Conservation (phyloP, 37 sponge, comb jelly and placozoan species). For the Agelas oroides region DNA sequence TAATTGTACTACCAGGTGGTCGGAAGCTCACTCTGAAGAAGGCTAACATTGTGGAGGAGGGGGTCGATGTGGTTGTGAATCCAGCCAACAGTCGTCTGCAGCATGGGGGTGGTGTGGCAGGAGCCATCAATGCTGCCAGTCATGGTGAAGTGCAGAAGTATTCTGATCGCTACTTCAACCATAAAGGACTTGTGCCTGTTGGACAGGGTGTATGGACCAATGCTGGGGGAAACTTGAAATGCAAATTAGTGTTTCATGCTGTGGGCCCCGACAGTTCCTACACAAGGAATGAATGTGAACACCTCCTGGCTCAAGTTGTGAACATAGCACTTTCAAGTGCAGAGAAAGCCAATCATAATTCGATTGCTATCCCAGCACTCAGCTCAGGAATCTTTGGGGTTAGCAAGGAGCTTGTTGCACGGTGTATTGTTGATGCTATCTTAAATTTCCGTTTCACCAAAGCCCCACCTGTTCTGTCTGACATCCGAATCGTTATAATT, state of each 20-base stretch:
- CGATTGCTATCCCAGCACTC: constrained; percentile 79
- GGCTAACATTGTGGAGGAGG: constrained; percentile 59
- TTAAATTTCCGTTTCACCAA: constrained; percentile 21
- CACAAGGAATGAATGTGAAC: constrained; percentile 12
- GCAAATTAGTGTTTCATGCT: constrained; percentile 72
- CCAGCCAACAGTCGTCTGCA: constrained; percentile 69
- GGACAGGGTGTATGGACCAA: constrained; percentile 59
- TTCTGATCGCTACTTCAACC: constrained; percentile 10
- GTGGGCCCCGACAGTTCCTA: constrained; percentile 55
- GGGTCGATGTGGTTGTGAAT: constrained; percentile 71
- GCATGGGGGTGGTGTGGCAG: constrained; percentile 78
- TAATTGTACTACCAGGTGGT: constrained; percentile 5
- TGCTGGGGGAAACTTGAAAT: constrained; percentile 67
- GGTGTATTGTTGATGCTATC: constrained; percentile 37
- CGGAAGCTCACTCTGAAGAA: constrained; percentile 61
- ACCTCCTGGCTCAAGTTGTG: constrained; percentile 31
- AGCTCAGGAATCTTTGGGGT: constrained; percentile 82
- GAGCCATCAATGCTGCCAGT: constrained; percentile 65
- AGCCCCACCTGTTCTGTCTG: constrained; percentile 31
- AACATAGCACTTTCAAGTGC: constrained; percentile 26
- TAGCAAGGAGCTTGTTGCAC: constrained; percentile 33
- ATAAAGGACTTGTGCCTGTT: constrained; percentile 16
- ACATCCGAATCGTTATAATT: constrained; percentile 77
- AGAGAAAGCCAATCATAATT: constrained; percentile 23
- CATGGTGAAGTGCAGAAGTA: constrained; percentile 40